Evolutionary conservation across 2,113 vertebrate species (phyloP), one percentile per base, ranked within the genome.

Genomic region (Larimichthys crocea): DNA sequence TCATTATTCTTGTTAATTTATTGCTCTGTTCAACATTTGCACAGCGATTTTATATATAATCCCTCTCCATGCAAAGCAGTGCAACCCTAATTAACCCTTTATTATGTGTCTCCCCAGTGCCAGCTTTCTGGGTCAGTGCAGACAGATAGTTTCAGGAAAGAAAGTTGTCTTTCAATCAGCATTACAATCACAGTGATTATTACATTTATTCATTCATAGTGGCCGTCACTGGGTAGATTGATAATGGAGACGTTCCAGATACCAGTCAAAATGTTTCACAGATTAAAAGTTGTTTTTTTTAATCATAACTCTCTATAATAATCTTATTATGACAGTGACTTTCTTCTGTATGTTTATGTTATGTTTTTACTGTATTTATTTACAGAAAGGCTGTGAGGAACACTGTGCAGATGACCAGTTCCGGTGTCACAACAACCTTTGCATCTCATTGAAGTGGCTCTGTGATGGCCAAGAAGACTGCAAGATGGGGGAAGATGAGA

Each of bases 391-490:
- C 84, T 99, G 98, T 80, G 97, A 97, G 88, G 95, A 92, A 1
- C 95, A 93, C 85, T 99, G 98, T 84, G 96, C 96, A 0, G 96
- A 96, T 67, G 98, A 98, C 88, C 98, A 99, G 83, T 99, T 98
- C 77, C 97, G 95, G 72, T 99, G 98, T 88, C 95, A 96, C 81
- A 99, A 97, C 19, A 97, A 97, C 85, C 97, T 98, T 53, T 99
- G 98, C 90, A 97, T 99, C 92, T 96, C 97, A 5, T 88, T 92
- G 0, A 98, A 96, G 79, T 99, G 98, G 98, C 92, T 96, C 74
- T 99, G 98, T 72, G 98, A 99, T 16, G 97, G 98, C 0, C 97
- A 99, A 1, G 97, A 99, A 84, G 98, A 99, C 72, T 99, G 98
- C 87, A 97, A 98, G 89, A 95, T 96, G 48, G 98, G 98, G 3